A percentile compares a stretch with the other conserved stretches of the same genome.
Evolutionary conservation across 2,113 vertebrate species (phyloP).

Genomic region (Aphyosemion australe): DNA sequence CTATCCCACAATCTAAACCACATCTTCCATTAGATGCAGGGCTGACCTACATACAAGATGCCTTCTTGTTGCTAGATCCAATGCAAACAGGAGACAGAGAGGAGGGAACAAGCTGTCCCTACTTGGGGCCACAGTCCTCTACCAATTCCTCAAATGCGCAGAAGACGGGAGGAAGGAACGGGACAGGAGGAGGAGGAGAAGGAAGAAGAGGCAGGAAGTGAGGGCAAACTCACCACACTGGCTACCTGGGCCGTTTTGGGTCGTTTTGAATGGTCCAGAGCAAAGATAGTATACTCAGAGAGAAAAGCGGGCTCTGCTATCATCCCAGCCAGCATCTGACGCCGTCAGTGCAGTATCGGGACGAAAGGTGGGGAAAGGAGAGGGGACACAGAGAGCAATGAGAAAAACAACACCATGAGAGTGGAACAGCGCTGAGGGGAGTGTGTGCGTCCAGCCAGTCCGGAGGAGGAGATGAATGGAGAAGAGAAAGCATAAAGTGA

Average conservation of each 20-base stretch:
- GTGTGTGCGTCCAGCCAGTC: constrained; percentile 36
- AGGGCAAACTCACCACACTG: constrained; percentile 92
- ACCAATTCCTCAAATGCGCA: constrained; percentile 76
- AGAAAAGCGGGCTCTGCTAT: constrained; percentile 99
- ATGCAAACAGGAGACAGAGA: constrained; percentile 72
- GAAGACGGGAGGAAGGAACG: constrained; percentile 68
- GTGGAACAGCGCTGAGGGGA: constrained; percentile 67
- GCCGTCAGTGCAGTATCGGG: constrained; percentile 85
- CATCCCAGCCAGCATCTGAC: constrained; percentile 97
- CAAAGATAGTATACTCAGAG: constrained; percentile 99
- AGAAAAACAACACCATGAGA: constrained; percentile 83
- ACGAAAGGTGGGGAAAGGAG: constrained; percentile 78
- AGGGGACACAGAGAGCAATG: constrained; percentile 87
- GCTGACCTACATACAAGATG: constrained; percentile 83
- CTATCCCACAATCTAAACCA: constrained; percentile 63
- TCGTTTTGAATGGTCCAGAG: constrained; percentile 96
- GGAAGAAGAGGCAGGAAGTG: constrained; percentile 76
- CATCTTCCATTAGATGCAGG: constrained; percentile 77
- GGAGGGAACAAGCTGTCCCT: constrained; percentile 85
- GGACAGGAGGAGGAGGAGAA: constrained; percentile 75
- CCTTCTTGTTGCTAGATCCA: constrained; percentile 77
- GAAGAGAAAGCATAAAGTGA: constrained; percentile 12
- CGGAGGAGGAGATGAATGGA: constrained; percentile 30
- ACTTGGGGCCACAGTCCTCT: constrained; percentile 76
- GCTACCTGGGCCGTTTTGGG: constrained; percentile 90